Conservation (phyloP, 2,888 invertebrate species). For the Tryphoninae sp. region DNA sequence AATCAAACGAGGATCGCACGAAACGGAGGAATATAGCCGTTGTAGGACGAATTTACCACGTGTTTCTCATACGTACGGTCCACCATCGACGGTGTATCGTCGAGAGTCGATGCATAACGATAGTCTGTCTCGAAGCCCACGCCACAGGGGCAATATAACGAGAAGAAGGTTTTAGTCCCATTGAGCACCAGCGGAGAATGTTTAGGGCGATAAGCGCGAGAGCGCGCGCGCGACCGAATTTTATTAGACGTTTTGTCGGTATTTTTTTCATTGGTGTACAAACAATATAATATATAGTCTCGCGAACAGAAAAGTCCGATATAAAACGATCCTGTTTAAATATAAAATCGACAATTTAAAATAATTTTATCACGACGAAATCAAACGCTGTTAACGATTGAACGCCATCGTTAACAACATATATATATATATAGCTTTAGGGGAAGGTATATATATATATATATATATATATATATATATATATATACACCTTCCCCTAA, state of each 20-base stretch:
- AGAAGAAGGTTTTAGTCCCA: constrained; percentile 34
- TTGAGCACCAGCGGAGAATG: constrained; percentile 69
- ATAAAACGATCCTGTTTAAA: constrained; percentile 52
- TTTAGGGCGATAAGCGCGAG: constrained; percentile 72
- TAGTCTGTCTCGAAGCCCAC: constrained; percentile 46
- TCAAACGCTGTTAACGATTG: constrained; percentile 61
- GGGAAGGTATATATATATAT: no score
- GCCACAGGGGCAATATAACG: constrained; percentile 45
- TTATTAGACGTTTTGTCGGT: constrained; percentile 71
- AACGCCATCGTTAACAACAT: no score
- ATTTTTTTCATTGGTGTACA: constrained; percentile 53
- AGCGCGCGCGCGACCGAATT: constrained; percentile 62
- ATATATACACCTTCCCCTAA: constrained; percentile 1
- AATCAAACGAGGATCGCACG: constrained; percentile 45
- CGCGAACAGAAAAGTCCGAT: constrained; percentile 37
- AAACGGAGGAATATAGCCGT: constrained; percentile 41
- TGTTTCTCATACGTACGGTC: constrained; percentile 59
- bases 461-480: background rate
- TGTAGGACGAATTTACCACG: constrained; percentile 43
- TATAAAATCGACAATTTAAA: constrained; percentile 9
- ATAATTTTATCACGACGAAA: background rate
- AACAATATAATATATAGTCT: constrained; percentile 2
- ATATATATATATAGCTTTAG: no score
- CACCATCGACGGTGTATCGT: constrained; percentile 31
- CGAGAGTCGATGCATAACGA: constrained; percentile 45